phyloP scores from a whole-genome alignment of 2,797 vertebrate genomes.

The Syngnathus rostellatus region DNA sequence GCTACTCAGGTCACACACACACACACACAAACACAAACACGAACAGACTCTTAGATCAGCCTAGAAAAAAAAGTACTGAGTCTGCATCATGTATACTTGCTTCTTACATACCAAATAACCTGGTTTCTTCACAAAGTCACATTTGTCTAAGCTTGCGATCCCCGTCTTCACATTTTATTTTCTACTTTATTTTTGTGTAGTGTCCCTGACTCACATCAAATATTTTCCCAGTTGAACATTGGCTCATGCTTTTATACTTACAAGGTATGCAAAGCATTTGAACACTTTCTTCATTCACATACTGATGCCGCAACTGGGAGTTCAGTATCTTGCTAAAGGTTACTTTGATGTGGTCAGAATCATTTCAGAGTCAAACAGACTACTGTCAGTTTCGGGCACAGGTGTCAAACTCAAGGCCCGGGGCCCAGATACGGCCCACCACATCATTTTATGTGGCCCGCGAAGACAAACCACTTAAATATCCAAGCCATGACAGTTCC shows the following conservation, averaged over 20 bases:
- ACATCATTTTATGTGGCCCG: too few species aligned
- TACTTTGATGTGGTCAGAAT: too few species aligned
- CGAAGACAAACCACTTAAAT: too few species aligned
- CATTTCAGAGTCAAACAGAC: too few species aligned
- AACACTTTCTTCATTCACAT: background rate
- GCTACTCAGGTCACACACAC: conserved; percentile 12
- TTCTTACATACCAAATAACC: conserved; percentile 10
- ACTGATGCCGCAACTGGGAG: too few species aligned
- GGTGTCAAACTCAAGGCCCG: too few species aligned
- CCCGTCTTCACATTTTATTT: background rate
- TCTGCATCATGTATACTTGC: conserved; percentile 26
- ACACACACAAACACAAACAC: conserved; percentile 1
- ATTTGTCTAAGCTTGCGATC: conserved; percentile 6
- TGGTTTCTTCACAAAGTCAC: background rate
- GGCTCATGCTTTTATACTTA: background rate
- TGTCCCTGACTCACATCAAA: background rate
- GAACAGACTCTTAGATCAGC: conserved; percentile 8
- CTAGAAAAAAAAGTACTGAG: conserved; percentile 13
- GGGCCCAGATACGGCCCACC: too few species aligned
- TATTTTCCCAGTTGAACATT: background rate
- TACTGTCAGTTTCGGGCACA: too few species aligned
- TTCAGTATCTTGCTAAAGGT: too few species aligned
- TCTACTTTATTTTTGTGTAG: background rate
- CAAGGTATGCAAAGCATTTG: background rate
- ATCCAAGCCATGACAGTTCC: too few species aligned